A percentile compares a stretch with the other conserved stretches of the same genome.
phyloP scores from a whole-genome alignment of 2,888 invertebrate genomes.

The Drosophila fulvimacula region DNA sequence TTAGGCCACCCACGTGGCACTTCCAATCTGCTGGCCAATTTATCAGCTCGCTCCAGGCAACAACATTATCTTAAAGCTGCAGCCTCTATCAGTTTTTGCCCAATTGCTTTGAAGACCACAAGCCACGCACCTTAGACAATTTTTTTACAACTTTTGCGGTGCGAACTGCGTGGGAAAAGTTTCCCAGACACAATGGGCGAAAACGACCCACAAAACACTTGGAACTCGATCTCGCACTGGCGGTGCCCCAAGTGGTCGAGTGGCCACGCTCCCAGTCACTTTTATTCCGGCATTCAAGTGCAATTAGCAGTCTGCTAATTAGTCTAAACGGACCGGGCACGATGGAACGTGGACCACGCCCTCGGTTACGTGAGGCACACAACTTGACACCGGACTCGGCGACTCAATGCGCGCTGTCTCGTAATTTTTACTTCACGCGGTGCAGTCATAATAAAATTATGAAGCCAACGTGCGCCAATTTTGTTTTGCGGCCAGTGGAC shows the following conservation, averaged over 20 bases:
- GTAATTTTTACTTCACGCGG: constrained; percentile 62
- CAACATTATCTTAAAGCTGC: constrained; percentile 24
- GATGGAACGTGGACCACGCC: constrained; percentile 37
- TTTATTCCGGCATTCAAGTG: constrained; percentile 66
- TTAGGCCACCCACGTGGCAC: not conserved
- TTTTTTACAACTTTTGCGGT: constrained; percentile 49
- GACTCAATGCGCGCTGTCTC: constrained; percentile 30
- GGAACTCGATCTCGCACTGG: constrained; percentile 7
- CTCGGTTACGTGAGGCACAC: constrained; percentile 21
- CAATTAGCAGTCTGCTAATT: constrained; percentile 77
- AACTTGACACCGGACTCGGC: constrained; percentile 20
- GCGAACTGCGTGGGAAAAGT: constrained; percentile 59
- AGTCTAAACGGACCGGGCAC: constrained; percentile 62
- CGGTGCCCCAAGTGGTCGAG: constrained; percentile 21
- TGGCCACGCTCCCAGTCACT: constrained; percentile 26
- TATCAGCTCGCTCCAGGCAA: constrained; percentile 2
- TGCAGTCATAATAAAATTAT: constrained; percentile 74
- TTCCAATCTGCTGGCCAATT: not conserved
- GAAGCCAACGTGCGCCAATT: constrained; percentile 77
- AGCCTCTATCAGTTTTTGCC: constrained; percentile 7
- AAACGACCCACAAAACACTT: constrained; percentile 23
- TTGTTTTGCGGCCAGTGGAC: constrained; percentile 54
- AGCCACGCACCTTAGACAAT: constrained; percentile 36
- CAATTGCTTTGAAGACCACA: constrained; percentile 17
- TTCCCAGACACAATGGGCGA: constrained; percentile 48